A percentile compares a stretch with the other conserved stretches of the same genome.
Conservation (phyloP, 1,140 invertebrate species). For the Drosophila rufa region DNA sequence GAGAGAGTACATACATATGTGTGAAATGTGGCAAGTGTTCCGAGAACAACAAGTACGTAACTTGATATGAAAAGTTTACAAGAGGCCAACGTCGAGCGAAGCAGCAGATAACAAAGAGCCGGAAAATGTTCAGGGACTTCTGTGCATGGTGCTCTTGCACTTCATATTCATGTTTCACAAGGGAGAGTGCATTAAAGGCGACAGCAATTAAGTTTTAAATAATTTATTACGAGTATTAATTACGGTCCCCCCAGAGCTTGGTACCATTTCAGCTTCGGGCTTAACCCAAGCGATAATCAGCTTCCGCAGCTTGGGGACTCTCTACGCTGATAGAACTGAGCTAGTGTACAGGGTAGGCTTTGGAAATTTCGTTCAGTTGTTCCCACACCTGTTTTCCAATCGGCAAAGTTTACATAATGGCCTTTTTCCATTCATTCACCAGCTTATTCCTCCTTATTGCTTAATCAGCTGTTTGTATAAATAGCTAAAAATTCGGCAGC, state of each 20-base stretch:
- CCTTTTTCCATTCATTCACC: constrained; percentile 31
- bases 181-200: constrained; percentile 32
- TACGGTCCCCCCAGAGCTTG: constrained; percentile 33
- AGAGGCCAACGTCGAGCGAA: constrained; percentile 59
- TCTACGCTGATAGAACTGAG: constrained; percentile 1
- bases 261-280: too few relatives aligned
- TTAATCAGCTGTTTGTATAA: constrained; percentile 57
- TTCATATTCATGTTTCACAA: constrained; percentile 40
- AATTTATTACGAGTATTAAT: constrained; percentile 79
- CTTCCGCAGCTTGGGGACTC: constrained; percentile 35
- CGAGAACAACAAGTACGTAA: constrained; percentile 62
- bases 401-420: constrained; percentile 6
- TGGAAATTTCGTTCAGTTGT: background rate
- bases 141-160: constrained; percentile 12
- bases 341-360: background rate
- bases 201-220: constrained; percentile 64
- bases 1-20: constrained; percentile 12
- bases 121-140: constrained; percentile 25
- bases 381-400: constrained; percentile 37
- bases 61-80: constrained; percentile 78
- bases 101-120: constrained; percentile 66
- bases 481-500: constrained; percentile 34
- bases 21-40: constrained; percentile 74
- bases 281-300: constrained; percentile 36
- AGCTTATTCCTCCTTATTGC: constrained; percentile 18